A percentile compares a stretch with the other conserved stretches of the same genome.
phyloP scores from a whole-genome alignment of 2,888 invertebrate species.

The Calephelis perditalis region DNA sequence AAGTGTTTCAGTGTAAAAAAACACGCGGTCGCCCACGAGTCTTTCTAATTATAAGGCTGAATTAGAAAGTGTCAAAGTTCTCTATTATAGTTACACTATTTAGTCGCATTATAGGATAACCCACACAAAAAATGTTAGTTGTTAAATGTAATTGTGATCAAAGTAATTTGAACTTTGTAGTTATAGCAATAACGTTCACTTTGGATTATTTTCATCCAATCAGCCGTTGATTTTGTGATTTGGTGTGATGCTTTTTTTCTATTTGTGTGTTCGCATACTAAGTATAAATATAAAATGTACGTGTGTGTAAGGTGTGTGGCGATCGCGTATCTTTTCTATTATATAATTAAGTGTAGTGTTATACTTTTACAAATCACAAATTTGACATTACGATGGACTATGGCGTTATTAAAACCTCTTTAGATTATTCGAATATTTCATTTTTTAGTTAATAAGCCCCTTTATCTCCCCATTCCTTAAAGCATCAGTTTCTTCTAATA shows the following conservation, averaged over 20 bases:
- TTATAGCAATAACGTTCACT: constrained; percentile 63
- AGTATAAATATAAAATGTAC: constrained; percentile 42
- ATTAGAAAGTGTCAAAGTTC: constrained; percentile 69
- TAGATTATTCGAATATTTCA: constrained; percentile 5
- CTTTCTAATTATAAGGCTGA: constrained; percentile 77
- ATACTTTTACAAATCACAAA: constrained; percentile 73
- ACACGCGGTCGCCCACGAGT: constrained; percentile 57
- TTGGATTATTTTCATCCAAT: constrained; percentile 34
- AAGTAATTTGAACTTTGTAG: constrained; percentile 67
- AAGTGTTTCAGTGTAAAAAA: constrained; percentile 25
- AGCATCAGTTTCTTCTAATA: too few species aligned
- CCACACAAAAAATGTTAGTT: constrained; percentile 36
- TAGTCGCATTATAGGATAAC: constrained; percentile 33
- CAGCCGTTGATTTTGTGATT: constrained; percentile 47
- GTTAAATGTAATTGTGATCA: constrained; percentile 61
- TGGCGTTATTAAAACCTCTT: constrained; percentile 40
- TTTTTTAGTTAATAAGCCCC: constrained; percentile 3
- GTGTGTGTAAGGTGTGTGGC: constrained; percentile 50
- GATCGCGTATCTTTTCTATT: constrained; percentile 62
- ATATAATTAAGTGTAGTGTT: constrained; percentile 71
- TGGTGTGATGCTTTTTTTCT: constrained; percentile 51
- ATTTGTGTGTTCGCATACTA: constrained; percentile 45
- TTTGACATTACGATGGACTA: constrained; percentile 47
- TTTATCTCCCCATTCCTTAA: background rate
- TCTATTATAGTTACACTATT: constrained; percentile 39